Evolutionary conservation across 2,797 vertebrate genomes (phyloP), one percentile per base, ranked within the genome.

Genomic region (Streptopelia turtur): DNA sequence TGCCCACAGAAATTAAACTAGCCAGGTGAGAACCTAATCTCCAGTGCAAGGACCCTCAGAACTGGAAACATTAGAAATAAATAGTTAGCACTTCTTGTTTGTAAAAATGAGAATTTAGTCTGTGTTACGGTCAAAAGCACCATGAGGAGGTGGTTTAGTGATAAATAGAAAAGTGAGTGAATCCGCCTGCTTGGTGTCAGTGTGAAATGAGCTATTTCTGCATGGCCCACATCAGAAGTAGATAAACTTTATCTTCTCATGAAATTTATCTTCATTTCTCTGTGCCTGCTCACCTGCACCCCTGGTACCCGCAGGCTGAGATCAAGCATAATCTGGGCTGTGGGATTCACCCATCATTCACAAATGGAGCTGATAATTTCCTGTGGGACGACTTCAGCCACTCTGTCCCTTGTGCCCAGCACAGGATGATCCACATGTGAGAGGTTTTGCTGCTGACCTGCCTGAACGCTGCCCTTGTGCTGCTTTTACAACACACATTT

Each of bases 1-100:
- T 25, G 64, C 91, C 92, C 68, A 28, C 30, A 41, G 83, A 89
- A 95, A 82, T 30, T 22, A 13, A 59, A n/a, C 18, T 5, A 7
- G 15, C 52, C 52, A 0, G 56, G 43, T 1, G 23, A 66, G 18
- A 77, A 23, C 10, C 27, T 23, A 8, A 11, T 13, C 82, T 21
- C 31, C 30, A 4, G 59, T 0, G 1, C 10, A 14, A 10, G 72
- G 66, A 47, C 35, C 0, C 79, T 0, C 12, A 2, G 43, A 80
- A 25, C 13, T 16, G 22, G 20, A 37, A 56, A 2, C 6, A 0
- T 0, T 5, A 65, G 37, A 45, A 60, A 74, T 10, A 10, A 57
- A 24, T 1, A 9, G 13, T 25, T 13, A 11, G 20, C 2, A 1
- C 15, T 68, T 61, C n/a, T n/a, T 11, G 10, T 25, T 76, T 16